Conservation (phyloP, 2,888 invertebrate genomes). For the Plebejus anna region DNA sequence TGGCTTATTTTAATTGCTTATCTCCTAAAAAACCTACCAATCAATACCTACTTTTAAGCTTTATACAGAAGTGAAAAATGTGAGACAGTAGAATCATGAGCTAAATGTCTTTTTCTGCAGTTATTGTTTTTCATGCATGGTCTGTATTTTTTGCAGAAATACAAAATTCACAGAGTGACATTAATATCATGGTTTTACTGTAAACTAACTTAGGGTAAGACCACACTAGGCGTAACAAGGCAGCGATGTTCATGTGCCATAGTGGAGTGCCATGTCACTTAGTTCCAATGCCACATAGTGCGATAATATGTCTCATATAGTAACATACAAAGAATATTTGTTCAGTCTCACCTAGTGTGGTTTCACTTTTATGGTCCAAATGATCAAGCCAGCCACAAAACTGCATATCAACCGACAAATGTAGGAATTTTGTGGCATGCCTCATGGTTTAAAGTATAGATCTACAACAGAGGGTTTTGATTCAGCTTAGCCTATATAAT, state of each 20-base stretch:
- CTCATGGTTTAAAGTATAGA: not conserved
- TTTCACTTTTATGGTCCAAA: not conserved
- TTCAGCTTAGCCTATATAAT: conserved; percentile 16
- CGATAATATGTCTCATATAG: not conserved
- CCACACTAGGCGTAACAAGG: not conserved
- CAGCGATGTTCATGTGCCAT: too few relatives aligned
- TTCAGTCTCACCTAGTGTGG: not conserved
- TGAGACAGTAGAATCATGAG: not conserved
- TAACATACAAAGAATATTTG: not conserved
- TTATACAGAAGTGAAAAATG: not conserved
- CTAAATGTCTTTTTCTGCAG: not conserved
- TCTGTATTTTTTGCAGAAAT: not conserved
- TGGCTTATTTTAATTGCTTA: not conserved
- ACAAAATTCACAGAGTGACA: not conserved
- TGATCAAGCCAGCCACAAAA: not conserved
- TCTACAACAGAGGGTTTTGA: not conserved
- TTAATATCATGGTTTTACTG: not conserved
- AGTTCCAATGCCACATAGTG: too few relatives aligned
- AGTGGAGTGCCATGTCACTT: too few relatives aligned
- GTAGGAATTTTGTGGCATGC: not conserved
- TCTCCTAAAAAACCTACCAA: too few relatives aligned
- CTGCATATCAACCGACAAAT: not conserved
- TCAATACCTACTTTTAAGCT: not conserved
- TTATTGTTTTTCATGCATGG: not conserved
- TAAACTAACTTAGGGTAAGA: not conserved